Evolutionary conservation across 1,140 invertebrate species (phyloP), one percentile per base, ranked within the genome.

Genomic region (Magallana ariakensis): DNA sequence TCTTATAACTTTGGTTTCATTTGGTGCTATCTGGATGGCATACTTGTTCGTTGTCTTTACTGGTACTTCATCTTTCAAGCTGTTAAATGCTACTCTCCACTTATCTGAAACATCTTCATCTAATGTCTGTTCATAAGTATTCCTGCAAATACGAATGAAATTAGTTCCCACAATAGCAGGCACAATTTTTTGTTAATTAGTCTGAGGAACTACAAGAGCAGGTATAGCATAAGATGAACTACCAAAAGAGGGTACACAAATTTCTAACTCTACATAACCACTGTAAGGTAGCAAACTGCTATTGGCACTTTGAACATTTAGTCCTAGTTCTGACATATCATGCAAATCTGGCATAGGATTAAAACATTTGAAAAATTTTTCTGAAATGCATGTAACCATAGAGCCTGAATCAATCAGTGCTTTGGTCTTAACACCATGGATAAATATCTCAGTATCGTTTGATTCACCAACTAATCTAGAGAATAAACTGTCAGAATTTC

Each of bases 111-210:
- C 15, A 13, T 15, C 54, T 46, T 22, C 11, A 16, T 46, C 13
- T 0, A 19, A 54, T 62, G 54, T 53, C 19, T 26, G 33, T 46
- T 82, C 22, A 80, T 22, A 53, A 86, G 26, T 9, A 22, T 83
- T 22, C 19, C 80, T 89, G 56, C 26, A 84, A 13, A 84, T 16
- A 26, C 81, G 70, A 57, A 88, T 87, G 3, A 88, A 46, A 85
- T 90, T 88, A 55, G 85, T 88, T 15, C 85, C 89, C 22, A 90
- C 19, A 81, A 85, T 87, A 15, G 87, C 22, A 22, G 87, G 89
- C 1, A 88, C 83, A 1, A 66, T 15, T 13, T 15, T 81, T n/a
- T 80, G 81, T n/a, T 84, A 87, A n/a, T 87, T 62, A 62, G 86
- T 83, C 33, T 26, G 54, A 9, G 83, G 54, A 46, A 83, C 60